A percentile compares a stretch with the other conserved stretches of the same genome.
Evolutionary conservation across 2,888 invertebrate genomes (phyloP).

Genomic region (Coelinius sp.): DNA sequence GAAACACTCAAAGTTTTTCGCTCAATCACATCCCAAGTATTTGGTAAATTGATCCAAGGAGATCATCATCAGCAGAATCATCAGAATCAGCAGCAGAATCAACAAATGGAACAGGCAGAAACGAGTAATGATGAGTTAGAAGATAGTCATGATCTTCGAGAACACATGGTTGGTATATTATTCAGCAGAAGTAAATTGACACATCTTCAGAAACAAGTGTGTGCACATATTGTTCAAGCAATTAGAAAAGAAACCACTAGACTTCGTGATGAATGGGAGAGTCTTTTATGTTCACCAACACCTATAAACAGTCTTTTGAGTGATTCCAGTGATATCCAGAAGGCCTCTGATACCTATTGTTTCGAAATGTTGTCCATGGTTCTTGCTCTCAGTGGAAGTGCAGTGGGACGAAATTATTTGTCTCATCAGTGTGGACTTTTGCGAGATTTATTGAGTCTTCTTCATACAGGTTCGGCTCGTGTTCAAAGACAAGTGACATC

Average conservation of each 20-base stretch:
- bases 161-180: constrained; percentile 96
- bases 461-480: constrained; percentile 95
- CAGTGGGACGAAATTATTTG: constrained; percentile 90
- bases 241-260: constrained; percentile 90
- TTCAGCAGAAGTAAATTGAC: constrained; percentile 95
- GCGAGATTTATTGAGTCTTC: constrained; percentile 85
- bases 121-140: constrained; percentile 66
- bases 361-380: constrained; percentile 98
- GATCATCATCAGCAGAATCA: constrained; percentile 64
- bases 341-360: constrained; percentile 90
- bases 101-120: constrained; percentile 62
- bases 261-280: constrained; percentile 94
- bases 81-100: constrained; percentile 53
- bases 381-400: constrained; percentile 91
- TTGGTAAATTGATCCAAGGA: constrained; percentile 88
- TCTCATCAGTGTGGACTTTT: constrained; percentile 90
- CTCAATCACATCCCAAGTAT: constrained; percentile 92
- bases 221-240: constrained; percentile 88
- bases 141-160: constrained; percentile 83
- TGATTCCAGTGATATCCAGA: constrained; percentile 71
- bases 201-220: constrained; percentile 91
- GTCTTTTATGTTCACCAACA: constrained; percentile 73
- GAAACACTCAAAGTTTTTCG: constrained; percentile 94
- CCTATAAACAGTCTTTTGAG: constrained; percentile 67
- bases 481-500: constrained; percentile 95